phyloP scores from a whole-genome alignment of 2,113 vertebrate species.

The Callipepla californica region DNA sequence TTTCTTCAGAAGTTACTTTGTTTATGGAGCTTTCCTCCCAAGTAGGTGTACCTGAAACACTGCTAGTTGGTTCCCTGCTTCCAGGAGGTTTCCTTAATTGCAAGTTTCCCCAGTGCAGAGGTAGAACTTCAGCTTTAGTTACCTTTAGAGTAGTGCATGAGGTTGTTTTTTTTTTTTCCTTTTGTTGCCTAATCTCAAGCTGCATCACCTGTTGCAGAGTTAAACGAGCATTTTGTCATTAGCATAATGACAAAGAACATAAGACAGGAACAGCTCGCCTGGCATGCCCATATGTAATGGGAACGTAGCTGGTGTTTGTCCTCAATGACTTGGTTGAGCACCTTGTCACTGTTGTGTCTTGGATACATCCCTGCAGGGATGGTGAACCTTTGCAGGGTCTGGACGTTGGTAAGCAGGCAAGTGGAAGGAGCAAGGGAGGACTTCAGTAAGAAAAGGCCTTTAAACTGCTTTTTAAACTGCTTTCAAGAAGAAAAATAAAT shows the following conservation, averaged over 20 bases:
- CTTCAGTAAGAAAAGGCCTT: neutral
- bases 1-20: neutral
- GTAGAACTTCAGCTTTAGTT: neutral
- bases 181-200: neutral
- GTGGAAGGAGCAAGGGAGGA: neutral
- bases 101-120: neutral
- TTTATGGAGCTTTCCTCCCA: neutral
- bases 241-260: neutral
- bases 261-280: neutral
- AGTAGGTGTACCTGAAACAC: neutral
- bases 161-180: neutral
- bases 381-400: neutral
- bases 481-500: neutral
- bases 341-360: neutral
- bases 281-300: neutral
- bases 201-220: neutral
- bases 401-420: accelerated
- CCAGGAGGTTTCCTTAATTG: neutral
- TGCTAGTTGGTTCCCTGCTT: neutral
- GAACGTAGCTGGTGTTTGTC: neutral
- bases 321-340: neutral
- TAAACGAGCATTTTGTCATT: neutral
- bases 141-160: neutral
- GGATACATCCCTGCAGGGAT: neutral
- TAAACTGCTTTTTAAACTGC: neutral